phyloP scores from a whole-genome alignment of 2,797 vertebrate genomes.

The Natrix natrix region DNA sequence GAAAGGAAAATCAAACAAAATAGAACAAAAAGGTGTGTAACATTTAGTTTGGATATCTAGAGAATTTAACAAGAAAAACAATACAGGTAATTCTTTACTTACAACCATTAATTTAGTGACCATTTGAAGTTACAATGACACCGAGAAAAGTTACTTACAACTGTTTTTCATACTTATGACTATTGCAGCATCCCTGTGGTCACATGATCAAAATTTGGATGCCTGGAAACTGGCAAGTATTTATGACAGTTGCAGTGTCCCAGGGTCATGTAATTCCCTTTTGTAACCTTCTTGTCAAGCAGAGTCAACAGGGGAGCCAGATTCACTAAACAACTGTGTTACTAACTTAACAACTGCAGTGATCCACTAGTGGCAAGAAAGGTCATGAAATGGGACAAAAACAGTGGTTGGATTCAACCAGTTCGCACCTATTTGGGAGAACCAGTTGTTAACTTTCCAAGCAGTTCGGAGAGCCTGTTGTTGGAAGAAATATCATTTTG shows the following conservation, averaged over 20 bases:
- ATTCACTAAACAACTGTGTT: background rate
- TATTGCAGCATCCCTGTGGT: background rate
- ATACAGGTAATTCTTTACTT: background rate
- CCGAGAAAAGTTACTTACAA: background rate
- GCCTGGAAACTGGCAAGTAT: background rate
- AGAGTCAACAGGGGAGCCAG: background rate
- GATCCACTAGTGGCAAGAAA: background rate
- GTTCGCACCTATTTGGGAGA: too few species aligned
- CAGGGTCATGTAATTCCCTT: background rate
- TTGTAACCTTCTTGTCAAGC: background rate
- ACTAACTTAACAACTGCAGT: background rate
- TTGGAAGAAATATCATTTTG: too few species aligned
- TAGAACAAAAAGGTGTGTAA: background rate
- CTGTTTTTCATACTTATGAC: background rate
- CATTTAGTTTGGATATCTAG: background rate
- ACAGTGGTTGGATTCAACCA: too few species aligned
- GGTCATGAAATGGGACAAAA: background rate
- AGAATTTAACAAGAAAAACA: background rate
- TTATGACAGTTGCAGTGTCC: background rate
- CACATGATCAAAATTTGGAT: background rate
- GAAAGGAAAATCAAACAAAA: background rate
- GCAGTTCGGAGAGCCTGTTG: too few species aligned
- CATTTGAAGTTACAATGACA: background rate
- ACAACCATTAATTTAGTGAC: background rate
- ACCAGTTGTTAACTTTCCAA: too few species aligned